A percentile compares a stretch with the other conserved stretches of the same genome.
phyloP scores from a whole-genome alignment of 2,797 vertebrate genomes.

The Lepilemur septentrionalis region DNA sequence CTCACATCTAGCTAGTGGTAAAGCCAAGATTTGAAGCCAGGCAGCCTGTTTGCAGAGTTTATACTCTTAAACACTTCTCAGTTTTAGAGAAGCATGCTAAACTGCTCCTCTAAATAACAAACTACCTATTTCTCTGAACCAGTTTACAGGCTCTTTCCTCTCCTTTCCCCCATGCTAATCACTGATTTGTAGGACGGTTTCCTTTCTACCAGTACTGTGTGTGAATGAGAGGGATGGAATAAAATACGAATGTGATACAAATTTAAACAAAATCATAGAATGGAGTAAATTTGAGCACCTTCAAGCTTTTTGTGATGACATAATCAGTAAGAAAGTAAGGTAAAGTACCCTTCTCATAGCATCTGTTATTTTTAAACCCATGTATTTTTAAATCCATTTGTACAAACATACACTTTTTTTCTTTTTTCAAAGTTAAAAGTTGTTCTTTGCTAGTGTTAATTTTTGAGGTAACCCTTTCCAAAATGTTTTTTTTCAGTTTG shows the following conservation, averaged over 20 bases:
- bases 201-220: not conserved
- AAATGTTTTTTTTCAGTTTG: not conserved
- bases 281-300: not conserved
- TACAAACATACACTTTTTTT: not conserved
- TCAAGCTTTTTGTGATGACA: not conserved
- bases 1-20: not conserved
- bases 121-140: not conserved
- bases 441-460: constrained; percentile 30
- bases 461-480: not conserved
- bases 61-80: not conserved
- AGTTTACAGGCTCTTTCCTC: not conserved
- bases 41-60: not conserved
- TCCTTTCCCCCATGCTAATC: not conserved
- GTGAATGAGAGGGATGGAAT: not conserved
- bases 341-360: not conserved
- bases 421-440: constrained; percentile 2
- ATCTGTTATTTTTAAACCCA: not conserved
- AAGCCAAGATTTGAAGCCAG: not conserved
- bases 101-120: not conserved
- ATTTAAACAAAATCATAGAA: constrained; percentile 21
- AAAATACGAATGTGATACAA: not conserved
- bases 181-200: not conserved
- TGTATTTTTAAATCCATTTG: not conserved
- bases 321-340: not conserved
- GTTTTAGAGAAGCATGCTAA: not conserved